Percentiles rank a stretch among this genome's conserved stretches.
Conservation (phyloP, 2,888 invertebrate genomes). For the Amphimallon solstitiale region DNA sequence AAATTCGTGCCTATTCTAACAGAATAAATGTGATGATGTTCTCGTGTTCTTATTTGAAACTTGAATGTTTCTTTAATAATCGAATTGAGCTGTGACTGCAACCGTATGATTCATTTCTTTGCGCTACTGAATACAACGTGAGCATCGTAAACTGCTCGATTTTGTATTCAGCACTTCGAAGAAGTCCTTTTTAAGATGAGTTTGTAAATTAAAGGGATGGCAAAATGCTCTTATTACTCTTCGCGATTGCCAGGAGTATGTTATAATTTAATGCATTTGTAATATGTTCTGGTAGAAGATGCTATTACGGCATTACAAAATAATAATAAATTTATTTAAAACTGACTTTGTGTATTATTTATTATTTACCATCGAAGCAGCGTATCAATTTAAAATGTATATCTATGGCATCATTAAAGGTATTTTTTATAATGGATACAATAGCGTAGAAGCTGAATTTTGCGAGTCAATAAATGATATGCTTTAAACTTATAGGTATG, state of each 20-base stretch:
- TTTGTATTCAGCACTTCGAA: constrained; percentile 27
- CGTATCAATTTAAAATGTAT: too few species aligned
- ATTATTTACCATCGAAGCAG: not conserved
- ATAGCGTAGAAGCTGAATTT: too few species aligned
- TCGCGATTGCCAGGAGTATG: constrained; percentile 52
- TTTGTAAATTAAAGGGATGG: constrained; percentile 54
- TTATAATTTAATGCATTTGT: constrained; percentile 59
- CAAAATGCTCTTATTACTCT: constrained; percentile 59
- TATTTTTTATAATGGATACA: not conserved
- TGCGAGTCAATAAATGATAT: too few species aligned
- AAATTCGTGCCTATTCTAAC: constrained; percentile 60
- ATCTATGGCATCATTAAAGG: not conserved
- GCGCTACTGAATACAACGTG: not conserved
- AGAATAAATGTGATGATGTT: constrained; percentile 53
- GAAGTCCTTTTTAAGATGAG: not conserved
- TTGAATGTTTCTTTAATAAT: constrained; percentile 42
- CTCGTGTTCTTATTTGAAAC: constrained; percentile 46
- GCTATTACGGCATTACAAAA: constrained; percentile 3
- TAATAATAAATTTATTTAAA: constrained; percentile 38
- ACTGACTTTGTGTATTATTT: not conserved
- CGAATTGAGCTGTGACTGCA: constrained; percentile 63
- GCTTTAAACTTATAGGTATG: too few species aligned
- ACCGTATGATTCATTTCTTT: constrained; percentile 46
- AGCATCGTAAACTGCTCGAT: constrained; percentile 8
- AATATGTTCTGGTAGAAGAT: constrained; percentile 55